A percentile compares a stretch with the other conserved stretches of the same genome.
phyloP scores from a whole-genome alignment of 2,797 vertebrate species.

The Mus minutoides region DNA sequence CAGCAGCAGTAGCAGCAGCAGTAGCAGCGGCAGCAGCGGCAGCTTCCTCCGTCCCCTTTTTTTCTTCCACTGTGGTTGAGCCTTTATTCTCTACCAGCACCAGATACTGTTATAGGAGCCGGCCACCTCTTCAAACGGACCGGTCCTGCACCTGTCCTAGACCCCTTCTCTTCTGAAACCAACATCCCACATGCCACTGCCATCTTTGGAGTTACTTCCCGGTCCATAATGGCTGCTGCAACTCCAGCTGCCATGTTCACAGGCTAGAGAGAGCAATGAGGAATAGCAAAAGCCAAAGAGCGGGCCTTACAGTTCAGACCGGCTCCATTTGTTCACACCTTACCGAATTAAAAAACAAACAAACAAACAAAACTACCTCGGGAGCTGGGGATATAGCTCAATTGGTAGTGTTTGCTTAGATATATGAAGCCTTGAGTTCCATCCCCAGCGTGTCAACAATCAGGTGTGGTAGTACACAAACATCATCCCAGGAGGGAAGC shows the following conservation, averaged over 20 bases:
- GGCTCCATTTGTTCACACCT: neutral
- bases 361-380: neutral
- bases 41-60: neutral
- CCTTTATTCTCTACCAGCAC: neutral
- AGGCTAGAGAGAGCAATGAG: neutral
- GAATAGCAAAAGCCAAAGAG: neutral
- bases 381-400: neutral
- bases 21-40: fast-evolving
- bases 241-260: neutral
- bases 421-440: too few relatives aligned
- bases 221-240: neutral
- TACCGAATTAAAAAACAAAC: neutral
- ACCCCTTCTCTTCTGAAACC: neutral
- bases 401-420: neutral
- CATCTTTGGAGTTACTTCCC: neutral
- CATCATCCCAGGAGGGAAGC: too few relatives aligned
- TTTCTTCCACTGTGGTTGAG: neutral
- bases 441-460: too few relatives aligned
- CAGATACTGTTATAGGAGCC: neutral
- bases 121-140: neutral
- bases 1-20: fast-evolving
- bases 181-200: neutral
- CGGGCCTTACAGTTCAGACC: neutral
- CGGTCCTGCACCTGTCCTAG: neutral
- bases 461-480: neutral